Conservation (phyloP, 1,140 invertebrate species). For the Mizuhopecten yessoensis region DNA sequence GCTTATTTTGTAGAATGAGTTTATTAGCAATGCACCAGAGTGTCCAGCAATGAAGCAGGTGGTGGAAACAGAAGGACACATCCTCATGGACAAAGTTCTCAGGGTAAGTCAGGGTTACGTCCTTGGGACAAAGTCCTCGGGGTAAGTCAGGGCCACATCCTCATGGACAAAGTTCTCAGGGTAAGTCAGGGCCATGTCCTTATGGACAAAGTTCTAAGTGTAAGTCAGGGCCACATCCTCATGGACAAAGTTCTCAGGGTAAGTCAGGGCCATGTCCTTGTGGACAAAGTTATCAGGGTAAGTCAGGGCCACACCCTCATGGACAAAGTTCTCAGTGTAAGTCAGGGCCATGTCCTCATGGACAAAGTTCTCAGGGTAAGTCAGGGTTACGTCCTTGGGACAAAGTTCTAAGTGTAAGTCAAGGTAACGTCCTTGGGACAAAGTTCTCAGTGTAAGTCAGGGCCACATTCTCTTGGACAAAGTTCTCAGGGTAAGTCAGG, state of each 20-base stretch:
- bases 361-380: no score
- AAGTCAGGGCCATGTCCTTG: neutral
- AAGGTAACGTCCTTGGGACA: no score
- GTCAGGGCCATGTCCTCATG: no score
- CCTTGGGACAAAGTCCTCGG: neutral
- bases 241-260: neutral
- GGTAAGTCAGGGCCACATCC: neutral
- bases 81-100: slow-evolving; percentile 85
- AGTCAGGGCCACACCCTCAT: no score
- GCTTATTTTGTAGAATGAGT: slow-evolving; percentile 80
- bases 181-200: neutral
- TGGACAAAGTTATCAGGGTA: slow-evolving; percentile 1
- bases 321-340: no score
- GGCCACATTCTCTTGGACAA: no score
- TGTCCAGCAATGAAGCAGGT: slow-evolving; percentile 83
- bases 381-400: no score
- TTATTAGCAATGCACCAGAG: slow-evolving; percentile 85
- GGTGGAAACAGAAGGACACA: slow-evolving; percentile 85
- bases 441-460: no score
- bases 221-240: neutral
- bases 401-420: no score
- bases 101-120: slow-evolving; percentile 70
- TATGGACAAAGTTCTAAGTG: neutral
- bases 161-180: neutral
- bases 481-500: no score